Conservation (phyloP, 2,888 invertebrate genomes). For the Dermolepida albohirtum region DNA sequence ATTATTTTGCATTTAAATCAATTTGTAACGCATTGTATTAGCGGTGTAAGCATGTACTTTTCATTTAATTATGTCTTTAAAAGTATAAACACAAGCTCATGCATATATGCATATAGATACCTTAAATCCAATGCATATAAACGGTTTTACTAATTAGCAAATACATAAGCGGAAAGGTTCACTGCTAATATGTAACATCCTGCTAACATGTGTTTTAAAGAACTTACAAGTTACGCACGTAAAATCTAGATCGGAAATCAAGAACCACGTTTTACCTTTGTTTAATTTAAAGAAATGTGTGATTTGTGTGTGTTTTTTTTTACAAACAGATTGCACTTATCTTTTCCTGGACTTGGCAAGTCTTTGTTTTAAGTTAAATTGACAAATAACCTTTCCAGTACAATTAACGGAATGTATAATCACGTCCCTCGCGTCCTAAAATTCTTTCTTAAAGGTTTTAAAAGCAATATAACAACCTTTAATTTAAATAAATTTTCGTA, state of each 20-base stretch:
- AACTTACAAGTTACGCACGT: background rate
- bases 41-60: background rate
- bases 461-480: too few relatives aligned
- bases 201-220: background rate
- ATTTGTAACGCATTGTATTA: background rate
- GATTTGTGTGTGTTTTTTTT: background rate
- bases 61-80: background rate
- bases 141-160: slow-evolving; percentile 15
- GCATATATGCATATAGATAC: too few relatives aligned
- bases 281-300: background rate
- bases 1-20: slow-evolving; percentile 14
- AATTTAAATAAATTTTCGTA: too few relatives aligned
- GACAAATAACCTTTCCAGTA: too few relatives aligned
- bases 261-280: background rate
- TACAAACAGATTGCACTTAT: too few relatives aligned
- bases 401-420: too few relatives aligned
- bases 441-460: too few relatives aligned
- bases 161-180: background rate
- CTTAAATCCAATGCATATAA: background rate
- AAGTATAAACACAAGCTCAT: too few relatives aligned
- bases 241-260: background rate
- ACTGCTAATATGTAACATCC: slow-evolving; percentile 13
- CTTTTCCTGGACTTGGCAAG: too few relatives aligned
- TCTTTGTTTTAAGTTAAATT: too few relatives aligned
- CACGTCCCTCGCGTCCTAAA: too few relatives aligned